Percentiles rank a stretch among this genome's conserved stretches.
Evolutionary conservation across 1,140 invertebrate species (phyloP).

Genomic region (Triops cancriformis): DNA sequence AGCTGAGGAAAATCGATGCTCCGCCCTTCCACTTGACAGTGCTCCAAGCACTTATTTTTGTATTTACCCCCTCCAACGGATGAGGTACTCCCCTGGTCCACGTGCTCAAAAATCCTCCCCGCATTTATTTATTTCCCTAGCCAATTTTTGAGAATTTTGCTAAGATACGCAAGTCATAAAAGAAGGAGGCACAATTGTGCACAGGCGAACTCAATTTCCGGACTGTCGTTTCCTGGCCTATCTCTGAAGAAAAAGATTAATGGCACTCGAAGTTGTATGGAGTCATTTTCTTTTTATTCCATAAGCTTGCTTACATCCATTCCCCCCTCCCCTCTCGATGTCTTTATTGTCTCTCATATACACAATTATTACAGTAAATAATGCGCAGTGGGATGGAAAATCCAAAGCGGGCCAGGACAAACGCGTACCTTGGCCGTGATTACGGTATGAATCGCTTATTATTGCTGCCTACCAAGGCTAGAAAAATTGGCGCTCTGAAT

Average conservation of each 20-base stretch:
- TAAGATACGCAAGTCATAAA: background rate
- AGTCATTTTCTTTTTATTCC: too few species aligned
- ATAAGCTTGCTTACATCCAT: too few species aligned
- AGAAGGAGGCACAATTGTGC: background rate
- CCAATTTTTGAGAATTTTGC: background rate
- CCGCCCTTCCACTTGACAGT: background rate
- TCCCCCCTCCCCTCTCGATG: too few species aligned
- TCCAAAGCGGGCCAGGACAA: too few species aligned
- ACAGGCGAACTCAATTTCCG: background rate
- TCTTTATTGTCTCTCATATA: too few species aligned
- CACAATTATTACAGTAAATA: too few species aligned
- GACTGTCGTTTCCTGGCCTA: background rate
- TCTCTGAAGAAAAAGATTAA: background rate
- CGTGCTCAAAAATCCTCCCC: background rate
- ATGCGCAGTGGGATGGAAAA: too few species aligned
- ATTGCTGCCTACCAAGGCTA: too few species aligned
- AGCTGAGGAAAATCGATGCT: constrained; percentile 5
- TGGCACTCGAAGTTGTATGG: background rate
- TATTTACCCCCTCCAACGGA: background rate
- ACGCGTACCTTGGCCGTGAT: too few species aligned
- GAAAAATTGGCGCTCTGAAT: too few species aligned
- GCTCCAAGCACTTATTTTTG: background rate
- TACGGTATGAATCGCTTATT: too few species aligned
- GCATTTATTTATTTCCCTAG: background rate
- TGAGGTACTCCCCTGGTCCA: background rate